phyloP scores from a whole-genome alignment of 2,888 invertebrate genomes.

The Stenoptilia bipunctidactyla region DNA sequence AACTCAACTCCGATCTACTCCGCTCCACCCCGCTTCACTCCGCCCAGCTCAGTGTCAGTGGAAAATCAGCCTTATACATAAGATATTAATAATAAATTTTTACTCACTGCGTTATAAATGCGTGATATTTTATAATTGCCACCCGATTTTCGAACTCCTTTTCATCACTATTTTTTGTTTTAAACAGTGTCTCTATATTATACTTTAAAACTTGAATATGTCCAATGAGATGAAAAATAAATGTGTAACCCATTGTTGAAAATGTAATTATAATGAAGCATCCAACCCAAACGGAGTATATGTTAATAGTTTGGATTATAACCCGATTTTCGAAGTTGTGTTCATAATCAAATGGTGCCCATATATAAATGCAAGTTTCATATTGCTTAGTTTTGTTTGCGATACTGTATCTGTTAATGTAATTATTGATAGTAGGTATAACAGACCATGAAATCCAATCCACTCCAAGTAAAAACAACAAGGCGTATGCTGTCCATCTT shows the following conservation, averaged over 20 bases:
- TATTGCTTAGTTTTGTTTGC: constrained; percentile 15
- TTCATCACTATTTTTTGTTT: not conserved
- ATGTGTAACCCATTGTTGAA: constrained; percentile 16
- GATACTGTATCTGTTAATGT: constrained; percentile 14
- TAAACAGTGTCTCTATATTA: not conserved
- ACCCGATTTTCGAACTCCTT: not conserved
- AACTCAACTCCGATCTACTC: no score
- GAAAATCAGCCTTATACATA: no score
- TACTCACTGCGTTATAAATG: constrained; percentile 13
- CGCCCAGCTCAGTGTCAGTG: no score
- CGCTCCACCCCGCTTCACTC: no score
- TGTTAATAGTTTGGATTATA: constrained; percentile 16
- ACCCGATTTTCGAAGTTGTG: constrained; percentile 18
- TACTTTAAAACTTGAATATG: constrained; percentile 19
- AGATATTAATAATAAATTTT: no score
- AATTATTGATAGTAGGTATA: constrained; percentile 16
- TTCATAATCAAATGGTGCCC: constrained; percentile 22
- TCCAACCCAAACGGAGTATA: constrained; percentile 12
- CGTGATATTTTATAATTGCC: not conserved
- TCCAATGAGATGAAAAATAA: constrained; percentile 19
- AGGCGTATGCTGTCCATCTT: not conserved
- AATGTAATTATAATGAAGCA: constrained; percentile 12
- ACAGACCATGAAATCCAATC: not conserved
- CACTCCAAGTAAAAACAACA: not conserved
- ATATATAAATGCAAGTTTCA: constrained; percentile 20